A percentile compares a stretch with the other conserved stretches of the same genome.
phyloP scores from a whole-genome alignment of 2,797 vertebrate genomes.

The Hypotaenidia philippensis region DNA sequence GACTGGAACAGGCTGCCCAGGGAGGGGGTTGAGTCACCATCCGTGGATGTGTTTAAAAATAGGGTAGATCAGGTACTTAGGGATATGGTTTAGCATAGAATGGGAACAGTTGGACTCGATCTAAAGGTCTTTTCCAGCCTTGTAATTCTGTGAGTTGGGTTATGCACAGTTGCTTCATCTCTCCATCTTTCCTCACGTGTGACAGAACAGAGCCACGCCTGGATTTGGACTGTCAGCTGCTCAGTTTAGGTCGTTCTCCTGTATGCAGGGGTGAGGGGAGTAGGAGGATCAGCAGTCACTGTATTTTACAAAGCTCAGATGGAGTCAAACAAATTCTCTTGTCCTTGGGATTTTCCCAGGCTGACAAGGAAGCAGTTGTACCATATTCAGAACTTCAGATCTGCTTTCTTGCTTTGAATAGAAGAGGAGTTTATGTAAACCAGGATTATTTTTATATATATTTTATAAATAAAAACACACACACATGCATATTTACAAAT shows the following conservation, averaged over 20 bases:
- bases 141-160: no score
- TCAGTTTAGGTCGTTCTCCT: not conserved
- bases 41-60: no score
- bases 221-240: not conserved
- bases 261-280: fast-evolving
- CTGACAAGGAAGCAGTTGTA: not conserved
- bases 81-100: no score
- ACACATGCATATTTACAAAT: not conserved
- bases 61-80: no score
- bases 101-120: no score
- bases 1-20: no score
- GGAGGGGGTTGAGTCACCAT: no score
- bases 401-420: not conserved
- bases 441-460: not conserved
- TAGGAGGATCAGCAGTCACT: not conserved
- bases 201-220: not conserved
- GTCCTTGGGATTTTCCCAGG: not conserved
- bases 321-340: not conserved
- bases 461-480: not conserved
- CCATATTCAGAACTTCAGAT: not conserved
- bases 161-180: not conserved
- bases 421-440: not conserved
- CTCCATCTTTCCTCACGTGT: not conserved
- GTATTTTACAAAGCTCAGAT: not conserved
- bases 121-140: no score